Percentiles rank a stretch among this genome's conserved stretches.
Conservation (phyloP, 2,888 invertebrate species). For the Drosophila subquinaria region DNA sequence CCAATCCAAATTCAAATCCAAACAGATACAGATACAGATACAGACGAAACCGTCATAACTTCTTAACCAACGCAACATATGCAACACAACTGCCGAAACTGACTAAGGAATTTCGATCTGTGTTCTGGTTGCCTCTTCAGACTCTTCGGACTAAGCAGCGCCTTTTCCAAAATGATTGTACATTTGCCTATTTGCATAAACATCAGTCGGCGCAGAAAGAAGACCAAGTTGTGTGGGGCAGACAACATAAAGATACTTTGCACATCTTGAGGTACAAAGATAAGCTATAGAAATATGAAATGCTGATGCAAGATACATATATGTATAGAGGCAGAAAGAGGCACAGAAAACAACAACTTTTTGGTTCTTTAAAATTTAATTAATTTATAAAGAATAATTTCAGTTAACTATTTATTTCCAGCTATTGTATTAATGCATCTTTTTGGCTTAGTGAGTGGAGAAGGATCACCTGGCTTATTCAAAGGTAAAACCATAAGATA, state of each 20-base stretch:
- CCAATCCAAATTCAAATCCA: conserved; percentile 1
- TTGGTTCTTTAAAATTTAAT: no score
- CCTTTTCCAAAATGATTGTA: conserved; percentile 22
- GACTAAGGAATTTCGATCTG: conserved; percentile 46
- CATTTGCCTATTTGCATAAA: conserved; percentile 69
- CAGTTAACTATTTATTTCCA: no score
- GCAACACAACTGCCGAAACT: conserved; percentile 55
- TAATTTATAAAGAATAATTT: no score
- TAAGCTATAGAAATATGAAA: background rate
- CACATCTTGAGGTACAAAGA: background rate
- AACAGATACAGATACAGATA: background rate
- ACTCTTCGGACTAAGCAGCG: background rate
- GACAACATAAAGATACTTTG: conserved; percentile 16
- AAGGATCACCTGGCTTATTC: background rate
- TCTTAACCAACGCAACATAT: conserved; percentile 35
- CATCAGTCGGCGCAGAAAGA: conserved; percentile 41
- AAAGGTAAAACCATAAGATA: conserved; percentile 1
- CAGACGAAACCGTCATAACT: conserved; percentile 38
- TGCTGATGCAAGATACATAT: background rate
- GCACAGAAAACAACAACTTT: no score
- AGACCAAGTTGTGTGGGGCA: background rate
- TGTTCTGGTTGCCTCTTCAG: background rate
- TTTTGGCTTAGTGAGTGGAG: no score
- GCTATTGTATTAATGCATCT: no score
- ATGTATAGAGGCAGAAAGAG: background rate